Percentiles rank a stretch among this genome's conserved stretches.
Conservation (phyloP, 1,140 invertebrate genomes). For the Leucophenga varia region DNA sequence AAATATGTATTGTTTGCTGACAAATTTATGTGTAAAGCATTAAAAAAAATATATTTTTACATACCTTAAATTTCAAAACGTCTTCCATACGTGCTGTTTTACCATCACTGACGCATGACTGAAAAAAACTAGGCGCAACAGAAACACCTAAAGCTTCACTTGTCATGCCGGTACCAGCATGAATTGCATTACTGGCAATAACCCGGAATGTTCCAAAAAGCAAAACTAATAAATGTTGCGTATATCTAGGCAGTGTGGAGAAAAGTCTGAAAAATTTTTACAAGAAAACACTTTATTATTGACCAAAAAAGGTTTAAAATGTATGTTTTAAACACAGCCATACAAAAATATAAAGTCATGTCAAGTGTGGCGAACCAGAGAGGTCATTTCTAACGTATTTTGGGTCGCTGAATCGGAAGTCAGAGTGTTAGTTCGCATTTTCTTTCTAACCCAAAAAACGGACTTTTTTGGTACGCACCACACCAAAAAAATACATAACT, state of each 20-base stretch:
- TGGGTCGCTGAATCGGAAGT: too few relatives aligned
- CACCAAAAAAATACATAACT: too few relatives aligned
- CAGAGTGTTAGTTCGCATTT: too few relatives aligned
- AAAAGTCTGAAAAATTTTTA: constrained; percentile 83
- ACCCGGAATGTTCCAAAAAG: constrained; percentile 97
- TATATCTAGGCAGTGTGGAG: constrained; percentile 81
- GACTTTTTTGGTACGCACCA: too few relatives aligned
- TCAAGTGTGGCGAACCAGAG: too few relatives aligned
- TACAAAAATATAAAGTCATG: too few relatives aligned
- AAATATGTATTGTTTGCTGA: background rate
- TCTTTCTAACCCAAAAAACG: too few relatives aligned
- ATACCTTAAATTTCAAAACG: constrained; percentile 88
- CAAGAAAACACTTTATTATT: too few relatives aligned
- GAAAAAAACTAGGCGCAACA: constrained; percentile 98
- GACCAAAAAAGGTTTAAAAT: too few relatives aligned
- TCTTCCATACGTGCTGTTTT: constrained; percentile 94
- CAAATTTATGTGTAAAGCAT: background rate
- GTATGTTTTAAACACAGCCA: too few relatives aligned
- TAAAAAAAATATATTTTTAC: too few relatives aligned
- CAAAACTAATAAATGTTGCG: constrained; percentile 90
- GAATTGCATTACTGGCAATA: constrained; percentile 90
- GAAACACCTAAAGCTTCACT: constrained; percentile 93
- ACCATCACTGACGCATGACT: constrained; percentile 90
- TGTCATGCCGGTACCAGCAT: constrained; percentile 89
- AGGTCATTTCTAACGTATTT: too few relatives aligned